Conservation (phyloP, 2,888 invertebrate genomes). For the Pterostichus niger region DNA sequence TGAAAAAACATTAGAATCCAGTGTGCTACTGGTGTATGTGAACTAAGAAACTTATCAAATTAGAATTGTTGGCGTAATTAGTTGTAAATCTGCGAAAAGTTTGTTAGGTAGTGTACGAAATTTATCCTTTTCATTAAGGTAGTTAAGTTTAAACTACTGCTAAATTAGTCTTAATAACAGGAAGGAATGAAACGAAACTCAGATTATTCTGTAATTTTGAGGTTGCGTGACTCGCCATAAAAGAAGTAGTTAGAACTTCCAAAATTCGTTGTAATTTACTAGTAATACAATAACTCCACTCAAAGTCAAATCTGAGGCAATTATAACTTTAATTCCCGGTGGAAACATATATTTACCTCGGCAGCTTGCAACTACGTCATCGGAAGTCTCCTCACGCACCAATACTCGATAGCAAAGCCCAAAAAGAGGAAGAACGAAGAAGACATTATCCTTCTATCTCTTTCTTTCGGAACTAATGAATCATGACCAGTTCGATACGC, state of each 20-base stretch:
- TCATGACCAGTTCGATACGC: constrained; percentile 47
- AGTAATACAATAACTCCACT: constrained; percentile 26
- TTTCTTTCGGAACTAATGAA: constrained; percentile 52
- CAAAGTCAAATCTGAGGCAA: constrained; percentile 41
- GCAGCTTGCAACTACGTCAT: constrained; percentile 16
- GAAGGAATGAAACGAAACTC: constrained; percentile 31
- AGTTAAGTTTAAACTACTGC: constrained; percentile 30
- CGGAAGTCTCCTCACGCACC: constrained; percentile 10
- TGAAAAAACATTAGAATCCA: no score
- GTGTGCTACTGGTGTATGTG: no score
- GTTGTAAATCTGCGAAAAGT: constrained; percentile 20
- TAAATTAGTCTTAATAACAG: constrained; percentile 18
- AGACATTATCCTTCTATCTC: constrained; percentile 29
- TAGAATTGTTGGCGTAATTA: constrained; percentile 7
- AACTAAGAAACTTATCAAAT: no score
- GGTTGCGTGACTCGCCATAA: constrained; percentile 36
- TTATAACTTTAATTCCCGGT: constrained; percentile 39
- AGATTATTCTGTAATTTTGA: constrained; percentile 24
- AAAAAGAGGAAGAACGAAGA: constrained; percentile 13
- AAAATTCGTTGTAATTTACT: constrained; percentile 33
- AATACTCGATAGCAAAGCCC: constrained; percentile 2
- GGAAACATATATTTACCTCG: constrained; percentile 24
- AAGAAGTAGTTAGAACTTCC: constrained; percentile 31
- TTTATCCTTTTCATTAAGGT: constrained; percentile 46
- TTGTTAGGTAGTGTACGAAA: constrained; percentile 24